Conservation (phyloP, 2,113 vertebrate genomes). For the Megaleporinus macrocephalus region DNA sequence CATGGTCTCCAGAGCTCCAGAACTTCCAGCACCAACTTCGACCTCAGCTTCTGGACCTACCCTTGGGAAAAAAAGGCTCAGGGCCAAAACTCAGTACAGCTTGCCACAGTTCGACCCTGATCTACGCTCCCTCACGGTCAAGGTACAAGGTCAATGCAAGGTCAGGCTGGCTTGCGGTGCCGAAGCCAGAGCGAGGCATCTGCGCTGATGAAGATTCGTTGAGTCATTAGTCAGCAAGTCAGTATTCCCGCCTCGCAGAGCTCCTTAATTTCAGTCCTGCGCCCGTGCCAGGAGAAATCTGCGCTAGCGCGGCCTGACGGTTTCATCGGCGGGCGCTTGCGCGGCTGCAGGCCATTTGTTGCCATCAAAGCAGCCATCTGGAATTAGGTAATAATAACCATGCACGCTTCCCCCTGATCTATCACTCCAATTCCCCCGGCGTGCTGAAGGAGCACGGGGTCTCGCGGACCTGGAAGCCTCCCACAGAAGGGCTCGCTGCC, state of each 20-base stretch:
- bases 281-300: constrained; percentile 77
- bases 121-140: not conserved
- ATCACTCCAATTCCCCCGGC: constrained; percentile 60
- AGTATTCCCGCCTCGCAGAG: constrained; percentile 72
- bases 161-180: constrained; percentile 52
- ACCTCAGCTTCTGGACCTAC: no score
- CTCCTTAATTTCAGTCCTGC: constrained; percentile 76
- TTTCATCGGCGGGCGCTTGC: constrained; percentile 63
- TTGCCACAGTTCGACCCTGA: not conserved
- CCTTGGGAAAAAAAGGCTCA: no score
- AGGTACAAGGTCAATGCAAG: constrained; percentile 68
- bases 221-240: constrained; percentile 73
- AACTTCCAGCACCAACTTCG: no score
- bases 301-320: constrained; percentile 73
- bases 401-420: constrained; percentile 64
- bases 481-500: not conserved
- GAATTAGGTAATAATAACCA: constrained; percentile 71
- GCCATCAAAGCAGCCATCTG: constrained; percentile 77
- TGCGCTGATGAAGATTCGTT: constrained; percentile 62
- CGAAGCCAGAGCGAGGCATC: not conserved
- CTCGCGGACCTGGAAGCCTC: not conserved
- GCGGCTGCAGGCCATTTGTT: constrained; percentile 72
- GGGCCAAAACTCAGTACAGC: not conserved
- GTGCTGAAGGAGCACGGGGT: not conserved
- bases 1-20: no score